Conservation (phyloP, 1,140 invertebrate genomes). For the Zaprionus ghesquierei region DNA sequence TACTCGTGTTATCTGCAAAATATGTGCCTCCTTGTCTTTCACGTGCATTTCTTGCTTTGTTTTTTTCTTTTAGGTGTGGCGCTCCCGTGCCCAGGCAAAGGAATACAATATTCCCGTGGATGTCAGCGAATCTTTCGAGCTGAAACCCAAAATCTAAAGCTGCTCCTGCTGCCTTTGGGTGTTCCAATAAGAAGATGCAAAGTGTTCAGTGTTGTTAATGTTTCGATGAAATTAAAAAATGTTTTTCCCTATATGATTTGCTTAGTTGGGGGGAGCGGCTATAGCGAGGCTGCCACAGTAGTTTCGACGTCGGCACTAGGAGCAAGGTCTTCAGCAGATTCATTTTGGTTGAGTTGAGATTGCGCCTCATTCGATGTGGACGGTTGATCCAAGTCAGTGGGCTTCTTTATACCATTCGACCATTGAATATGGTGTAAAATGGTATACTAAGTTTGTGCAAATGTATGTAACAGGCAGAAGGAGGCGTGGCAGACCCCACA, state of each 20-base stretch:
- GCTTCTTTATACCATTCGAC: too few species aligned
- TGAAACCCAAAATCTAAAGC: constrained; percentile 61
- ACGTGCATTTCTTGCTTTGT: background rate
- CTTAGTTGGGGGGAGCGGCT: background rate
- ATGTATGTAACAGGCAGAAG: too few species aligned
- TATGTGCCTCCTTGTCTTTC: background rate
- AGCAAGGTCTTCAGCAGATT: background rate
- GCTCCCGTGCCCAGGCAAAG: constrained; percentile 60
- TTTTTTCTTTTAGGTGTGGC: constrained; percentile 61
- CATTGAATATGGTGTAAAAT: too few species aligned
- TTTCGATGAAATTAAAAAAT: constrained; percentile 9
- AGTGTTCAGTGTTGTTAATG: constrained; percentile 21
- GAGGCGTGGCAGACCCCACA: too few species aligned
- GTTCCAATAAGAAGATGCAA: constrained; percentile 7
- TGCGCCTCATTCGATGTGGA: constrained; percentile 45
- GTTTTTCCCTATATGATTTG: background rate
- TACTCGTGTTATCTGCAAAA: background rate
- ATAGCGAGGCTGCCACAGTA: constrained; percentile 12
- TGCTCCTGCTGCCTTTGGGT: constrained; percentile 16
- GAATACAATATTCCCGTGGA: constrained; percentile 61
- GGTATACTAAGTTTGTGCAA: too few species aligned
- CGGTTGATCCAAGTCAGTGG: constrained; percentile 15
- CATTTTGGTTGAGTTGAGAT: background rate
- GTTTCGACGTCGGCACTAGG: constrained; percentile 17
- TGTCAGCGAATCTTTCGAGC: constrained; percentile 64